Base-by-base conservation (phyloP, 1,140 invertebrate species). In the Tribolium madens region DNA sequence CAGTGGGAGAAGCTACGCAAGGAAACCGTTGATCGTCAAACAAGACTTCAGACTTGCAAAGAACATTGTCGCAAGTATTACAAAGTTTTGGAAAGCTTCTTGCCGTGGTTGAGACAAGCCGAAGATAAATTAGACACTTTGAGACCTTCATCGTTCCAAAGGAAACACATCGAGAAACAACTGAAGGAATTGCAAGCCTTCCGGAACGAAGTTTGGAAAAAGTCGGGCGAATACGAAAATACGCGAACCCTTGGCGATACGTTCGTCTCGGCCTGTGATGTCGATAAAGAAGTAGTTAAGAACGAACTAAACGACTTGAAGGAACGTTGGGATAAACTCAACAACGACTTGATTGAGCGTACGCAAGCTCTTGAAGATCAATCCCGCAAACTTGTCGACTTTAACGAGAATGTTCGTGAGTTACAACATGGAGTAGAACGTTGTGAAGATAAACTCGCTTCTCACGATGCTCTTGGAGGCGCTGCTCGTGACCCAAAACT, bases 21-120 rank as follows among this genome's bases (percentile, higher is more conserved):
- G 78, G 94, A 96, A 81, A 92, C 93, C 0, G 89, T 95, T 21
- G 95, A 97, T 79, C 88, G 95, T 33, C 92, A 97, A 78, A 95
- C 92, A 0, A 89, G 93, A 80, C 86, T 97, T 9, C 95, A 97
- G 83, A 96, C 95, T 0, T 95, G 94, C 85, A 93, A 83, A 69
- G 96, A 97, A 86, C 95, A 97, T 83, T 97, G 95, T 84, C 93
- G 94, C 77, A 97, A 97, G 85, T 98, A 96, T 86, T 93, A 94
- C 81, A 91, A 91, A 79, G 91, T 92, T 1, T 91, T 95, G 73
- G 96, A 97, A 80, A 89, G 90, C 0, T 97, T 98, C 88, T 84
- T 95, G 0, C 93, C 96, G 0, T 98, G 97, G 96, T 84, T 98
- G 52, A 88, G 91, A 26, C 92, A 95, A 76, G 93, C 94, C 0